Conservation (phyloP, 64 coral and sea anemone genomes). For the Actinia equina region DNA sequence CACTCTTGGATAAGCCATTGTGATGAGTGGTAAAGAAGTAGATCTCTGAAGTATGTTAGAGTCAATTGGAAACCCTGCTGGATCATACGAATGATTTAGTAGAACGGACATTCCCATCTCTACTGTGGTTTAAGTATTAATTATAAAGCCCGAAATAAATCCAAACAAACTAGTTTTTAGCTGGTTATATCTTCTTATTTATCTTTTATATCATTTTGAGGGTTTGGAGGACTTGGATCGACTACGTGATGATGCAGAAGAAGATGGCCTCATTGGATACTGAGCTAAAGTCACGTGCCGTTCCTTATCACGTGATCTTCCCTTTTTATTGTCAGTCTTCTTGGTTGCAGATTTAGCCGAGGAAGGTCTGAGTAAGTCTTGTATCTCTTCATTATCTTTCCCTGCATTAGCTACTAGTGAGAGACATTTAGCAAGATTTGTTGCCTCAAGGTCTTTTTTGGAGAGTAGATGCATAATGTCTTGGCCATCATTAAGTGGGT, state of each 20-base stretch:
- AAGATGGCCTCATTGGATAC: constrained; percentile 47
- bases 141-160: too few species aligned
- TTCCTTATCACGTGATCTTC: neutral
- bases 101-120: too few species aligned
- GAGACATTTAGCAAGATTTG: constrained; percentile 77
- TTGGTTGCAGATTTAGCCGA: constrained; percentile 45
- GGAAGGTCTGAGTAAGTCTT: constrained; percentile 68
- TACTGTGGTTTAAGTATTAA: too few species aligned
- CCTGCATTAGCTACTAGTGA: constrained; percentile 68
- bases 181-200: too few species aligned
- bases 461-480: constrained; percentile 85
- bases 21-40: too few species aligned
- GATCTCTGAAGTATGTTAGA: too few species aligned
- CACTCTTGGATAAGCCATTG: too few species aligned
- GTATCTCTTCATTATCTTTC: constrained; percentile 77
- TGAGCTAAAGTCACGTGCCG: constrained; percentile 48
- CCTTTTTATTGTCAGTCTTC: constrained; percentile 34
- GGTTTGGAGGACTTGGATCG: constrained; percentile 43
- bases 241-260: constrained; percentile 10
- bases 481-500: constrained; percentile 81
- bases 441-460: constrained; percentile 93
- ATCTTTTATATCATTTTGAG: too few species aligned
- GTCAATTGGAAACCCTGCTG: too few species aligned
- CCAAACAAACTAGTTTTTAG: too few species aligned
- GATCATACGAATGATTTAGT: too few species aligned